A percentile compares a stretch with the other conserved stretches of the same genome.
Conservation (phyloP, 2,888 invertebrate genomes). For the Belgica antarctica region DNA sequence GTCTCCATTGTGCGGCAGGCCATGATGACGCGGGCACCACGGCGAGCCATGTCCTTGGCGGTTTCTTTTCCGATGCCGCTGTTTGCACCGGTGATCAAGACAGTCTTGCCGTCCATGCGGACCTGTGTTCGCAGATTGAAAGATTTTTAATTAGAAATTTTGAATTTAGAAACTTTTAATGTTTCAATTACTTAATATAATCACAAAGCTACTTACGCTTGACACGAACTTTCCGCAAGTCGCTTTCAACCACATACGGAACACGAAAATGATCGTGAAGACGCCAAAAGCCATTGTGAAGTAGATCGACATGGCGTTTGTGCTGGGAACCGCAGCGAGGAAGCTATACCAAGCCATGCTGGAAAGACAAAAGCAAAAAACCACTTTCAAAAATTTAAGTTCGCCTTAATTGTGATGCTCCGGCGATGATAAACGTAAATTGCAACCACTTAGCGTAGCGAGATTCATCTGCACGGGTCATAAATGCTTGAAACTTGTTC, state of each 20-base stretch:
- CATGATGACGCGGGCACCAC: constrained; percentile 79
- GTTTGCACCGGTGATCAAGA: constrained; percentile 86
- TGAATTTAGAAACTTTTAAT: not conserved
- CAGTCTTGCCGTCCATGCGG: constrained; percentile 82
- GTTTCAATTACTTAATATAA: not conserved
- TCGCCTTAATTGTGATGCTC: no score
- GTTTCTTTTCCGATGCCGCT: constrained; percentile 84
- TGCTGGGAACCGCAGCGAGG: constrained; percentile 38
- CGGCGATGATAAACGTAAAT: no score
- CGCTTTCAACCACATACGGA: constrained; percentile 36
- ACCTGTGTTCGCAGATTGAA: constrained; percentile 49
- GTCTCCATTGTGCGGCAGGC: constrained; percentile 77
- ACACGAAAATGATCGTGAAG: constrained; percentile 26
- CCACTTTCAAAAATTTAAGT: no score
- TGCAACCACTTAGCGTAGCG: no score
- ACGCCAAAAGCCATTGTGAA: constrained; percentile 20
- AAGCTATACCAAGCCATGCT: constrained; percentile 27
- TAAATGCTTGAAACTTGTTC: no score
- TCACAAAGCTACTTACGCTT: constrained; percentile 17
- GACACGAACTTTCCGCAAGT: constrained; percentile 45
- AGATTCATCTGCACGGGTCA: no score
- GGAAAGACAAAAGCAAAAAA: not conserved
- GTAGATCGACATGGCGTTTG: constrained; percentile 34
- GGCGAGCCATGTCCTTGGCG: constrained; percentile 68
- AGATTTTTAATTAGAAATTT: not conserved